Evolutionary conservation across 2,888 invertebrate species (phyloP).

Genomic region (Coelinius sp.): DNA sequence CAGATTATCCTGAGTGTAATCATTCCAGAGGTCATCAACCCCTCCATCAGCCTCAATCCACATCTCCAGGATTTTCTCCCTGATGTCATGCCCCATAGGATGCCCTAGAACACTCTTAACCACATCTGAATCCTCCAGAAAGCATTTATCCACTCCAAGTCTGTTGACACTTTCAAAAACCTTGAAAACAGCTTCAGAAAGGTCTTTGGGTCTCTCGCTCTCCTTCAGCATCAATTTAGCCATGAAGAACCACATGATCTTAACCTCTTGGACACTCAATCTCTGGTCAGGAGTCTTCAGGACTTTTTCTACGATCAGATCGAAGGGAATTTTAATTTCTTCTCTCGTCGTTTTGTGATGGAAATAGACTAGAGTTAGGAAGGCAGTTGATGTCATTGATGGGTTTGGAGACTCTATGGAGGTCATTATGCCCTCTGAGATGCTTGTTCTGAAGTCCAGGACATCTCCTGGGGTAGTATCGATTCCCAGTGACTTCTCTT

Average conservation of each 20-base stretch:
- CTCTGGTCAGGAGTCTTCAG: not conserved
- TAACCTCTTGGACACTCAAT: not conserved
- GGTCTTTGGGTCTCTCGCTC: not conserved
- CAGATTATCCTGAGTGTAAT: conserved; percentile 1
- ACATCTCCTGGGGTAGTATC: not conserved
- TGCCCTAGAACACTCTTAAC: not conserved
- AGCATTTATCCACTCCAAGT: not conserved
- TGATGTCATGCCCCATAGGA: not conserved
- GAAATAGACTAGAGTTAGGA: not conserved
- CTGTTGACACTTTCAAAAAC: not conserved
- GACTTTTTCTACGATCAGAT: not conserved
- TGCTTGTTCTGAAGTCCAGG: not conserved
- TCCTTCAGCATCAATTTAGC: not conserved
- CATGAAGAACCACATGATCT: not conserved
- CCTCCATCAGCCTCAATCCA: not conserved
- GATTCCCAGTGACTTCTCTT: not conserved
- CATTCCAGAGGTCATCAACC: not conserved
- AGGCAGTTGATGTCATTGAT: too few species aligned
- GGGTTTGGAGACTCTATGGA: conserved; percentile 9
- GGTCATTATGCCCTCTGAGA: not conserved
- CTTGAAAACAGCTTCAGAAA: not conserved
- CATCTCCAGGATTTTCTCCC: not conserved
- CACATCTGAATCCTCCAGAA: not conserved
- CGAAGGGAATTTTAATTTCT: not conserved
- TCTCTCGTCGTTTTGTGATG: not conserved